Base-by-base conservation (phyloP, 2,113 vertebrate species). In the Panurus biarmicus region DNA sequence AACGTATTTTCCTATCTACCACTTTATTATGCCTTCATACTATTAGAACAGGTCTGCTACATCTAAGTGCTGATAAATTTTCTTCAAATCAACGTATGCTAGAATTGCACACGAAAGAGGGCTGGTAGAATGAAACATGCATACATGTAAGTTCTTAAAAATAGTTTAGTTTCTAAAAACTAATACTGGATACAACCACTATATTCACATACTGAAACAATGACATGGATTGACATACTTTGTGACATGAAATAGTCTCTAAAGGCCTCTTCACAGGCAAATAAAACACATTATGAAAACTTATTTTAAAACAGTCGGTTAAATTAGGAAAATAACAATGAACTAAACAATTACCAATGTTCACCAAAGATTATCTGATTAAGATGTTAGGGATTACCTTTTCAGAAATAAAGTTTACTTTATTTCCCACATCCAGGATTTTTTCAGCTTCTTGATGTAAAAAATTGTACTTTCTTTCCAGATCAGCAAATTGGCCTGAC, bases 391-490 rank as follows among this genome's bases (percentile, higher is more conserved):
- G 90, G 8, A 89, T 95, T 97, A 99, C 99, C 98, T 99, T 99
- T 96, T 98, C 95, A 65, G 98, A 98, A 93, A 99, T 98, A 50
- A 97, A 92, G n/a, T 93, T 94, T 23, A 99, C 93, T 97, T 98
- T 98, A 79, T 97, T 97, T 96, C 98, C 97, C 95, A 99, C 88
- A 33, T 96, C 95, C 90, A 98, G 95, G 69, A 98, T 94, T 45
- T 96, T 95, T 13, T 91, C 96, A 24, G 98, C 97, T 96, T 98
- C 98, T 64, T 96, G 97, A 53, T 98, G 96, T 53, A 99, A 85
- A 33, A 97, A 94, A 25, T 45, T 95, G 91, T 98, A 99, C 47
- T 98, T 98, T 58, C 98, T 97, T 88, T 99, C 98, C 29, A 99
- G 92, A 31, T 97, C 93, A 48, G 97, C 95, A 96, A 99, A 98